Percentiles rank a stretch among this genome's conserved stretches.
Evolutionary conservation across 2,888 invertebrate species (phyloP).

Genomic region (Cantharis flavilabris): DNA sequence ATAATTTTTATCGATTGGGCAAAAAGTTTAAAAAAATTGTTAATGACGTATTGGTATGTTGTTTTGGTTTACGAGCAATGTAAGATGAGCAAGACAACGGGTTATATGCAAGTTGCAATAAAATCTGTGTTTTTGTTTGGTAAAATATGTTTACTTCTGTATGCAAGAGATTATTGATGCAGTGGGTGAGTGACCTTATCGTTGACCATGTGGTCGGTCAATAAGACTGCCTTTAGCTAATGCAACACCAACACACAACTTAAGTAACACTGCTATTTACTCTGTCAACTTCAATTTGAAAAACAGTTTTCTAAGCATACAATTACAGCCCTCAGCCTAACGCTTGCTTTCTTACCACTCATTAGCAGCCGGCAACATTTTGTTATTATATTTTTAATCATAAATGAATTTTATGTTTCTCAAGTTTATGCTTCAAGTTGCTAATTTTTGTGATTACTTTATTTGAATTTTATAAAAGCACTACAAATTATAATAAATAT

Average conservation of each 20-base stretch:
- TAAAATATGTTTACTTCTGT: not conserved
- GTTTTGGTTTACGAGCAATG: not conserved
- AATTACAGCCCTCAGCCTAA: not conserved
- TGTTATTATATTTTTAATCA: not conserved
- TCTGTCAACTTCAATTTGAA: not conserved
- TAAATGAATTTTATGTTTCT: not conserved
- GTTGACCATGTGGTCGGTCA: conserved; percentile 23
- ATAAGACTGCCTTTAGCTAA: conserved; percentile 14
- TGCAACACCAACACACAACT: conserved; percentile 14
- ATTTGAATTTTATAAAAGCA: not conserved
- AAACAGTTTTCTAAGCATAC: not conserved
- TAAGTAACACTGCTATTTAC: conserved; percentile 16
- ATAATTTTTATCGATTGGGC: not conserved
- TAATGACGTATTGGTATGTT: not conserved
- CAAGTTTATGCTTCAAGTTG: not conserved
- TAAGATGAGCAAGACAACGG: not conserved
- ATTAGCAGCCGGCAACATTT: not conserved
- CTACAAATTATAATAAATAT: not conserved
- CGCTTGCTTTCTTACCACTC: not conserved
- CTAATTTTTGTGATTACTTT: not conserved
- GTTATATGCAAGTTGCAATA: not conserved
- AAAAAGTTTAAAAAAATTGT: not conserved
- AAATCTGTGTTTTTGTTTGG: not conserved
- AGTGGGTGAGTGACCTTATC: conserved; percentile 25
- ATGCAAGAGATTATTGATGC: not conserved